These are phyloP conservation scores for Rhagonycha lutea DNA, from an alignment of 2,888 invertebrate species.

Conservation along the genomic window DNA sequence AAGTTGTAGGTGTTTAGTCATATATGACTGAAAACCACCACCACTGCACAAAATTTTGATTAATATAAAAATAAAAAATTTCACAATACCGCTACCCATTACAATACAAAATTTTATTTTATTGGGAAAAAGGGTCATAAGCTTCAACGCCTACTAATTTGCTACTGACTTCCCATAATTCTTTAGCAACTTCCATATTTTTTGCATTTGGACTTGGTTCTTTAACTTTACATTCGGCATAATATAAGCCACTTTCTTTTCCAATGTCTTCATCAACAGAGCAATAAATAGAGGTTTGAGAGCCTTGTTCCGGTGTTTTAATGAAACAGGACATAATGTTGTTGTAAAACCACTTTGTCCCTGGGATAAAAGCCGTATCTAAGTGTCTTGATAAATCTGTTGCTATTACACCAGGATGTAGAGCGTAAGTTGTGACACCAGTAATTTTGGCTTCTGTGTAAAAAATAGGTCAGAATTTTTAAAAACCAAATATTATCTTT, in stretches of 20 bases:
- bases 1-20: too few species aligned
- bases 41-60: too few species aligned
- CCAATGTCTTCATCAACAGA: conserved; percentile 68
- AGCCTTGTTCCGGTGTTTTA: conserved; percentile 67
- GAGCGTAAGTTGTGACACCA: conserved; percentile 68
- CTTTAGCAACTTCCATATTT: conserved; percentile 59
- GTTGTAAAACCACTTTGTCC: conserved; percentile 54
- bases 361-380: conserved; percentile 54
- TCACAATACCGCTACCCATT: not conserved
- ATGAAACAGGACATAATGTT: conserved; percentile 57
- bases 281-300: conserved; percentile 77
- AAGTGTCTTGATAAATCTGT: conserved; percentile 77
- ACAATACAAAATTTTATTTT: not conserved
- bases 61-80: too few species aligned
- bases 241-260: conserved; percentile 62
- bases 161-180: conserved; percentile 67
- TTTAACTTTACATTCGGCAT: conserved; percentile 63
- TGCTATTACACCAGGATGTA: conserved; percentile 75
- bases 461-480: not conserved
- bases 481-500: not conserved
- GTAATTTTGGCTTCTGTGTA: conserved; percentile 44
- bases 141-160: conserved; percentile 57
- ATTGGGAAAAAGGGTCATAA: conserved; percentile 53
- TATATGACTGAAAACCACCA: too few species aligned
- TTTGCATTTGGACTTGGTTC: conserved; percentile 59